Evolutionary conservation across 2,888 invertebrate genomes (phyloP), one percentile per base, ranked within the genome.

Genomic region (Hemithea aestivaria): DNA sequence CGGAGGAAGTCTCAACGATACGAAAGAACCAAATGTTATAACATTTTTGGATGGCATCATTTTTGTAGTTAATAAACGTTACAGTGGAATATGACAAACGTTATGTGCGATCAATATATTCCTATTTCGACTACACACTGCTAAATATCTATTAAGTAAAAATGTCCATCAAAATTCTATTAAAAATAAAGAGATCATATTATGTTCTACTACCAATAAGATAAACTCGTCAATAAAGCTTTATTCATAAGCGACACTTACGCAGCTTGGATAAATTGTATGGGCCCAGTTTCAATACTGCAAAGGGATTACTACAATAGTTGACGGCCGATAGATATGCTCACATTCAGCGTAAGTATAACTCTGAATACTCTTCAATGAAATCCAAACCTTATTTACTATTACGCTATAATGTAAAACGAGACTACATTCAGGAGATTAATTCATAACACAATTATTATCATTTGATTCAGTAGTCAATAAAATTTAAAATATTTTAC

Each of bases 171-270:
- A 82, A 83, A 83, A 81, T 77, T 77, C 69, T 76, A 82, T 79
- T 84, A 83, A 76, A 82, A 83, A 79, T 75, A 83, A 82, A 81
- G 85, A 87, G 85, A 87, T 87, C 85, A 84, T 74, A 64, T 45
- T 70, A 73, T 74, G 73, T 78, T 74, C 75, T 73, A 73, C 69
- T 73, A 82, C 76, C 76, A 82, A 75, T 77, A 81, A 79, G 75
- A 76, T 76, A 80, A 78, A 76, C 68, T 70, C 71, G 79, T 78
- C 77, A 76, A 75, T 82, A 83, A 83, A 85, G 83, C 81, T 81
- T 46, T 63, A 70, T 72, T 70, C 68, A 56, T 66, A 67, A 69
- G 71, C 64, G 64, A 73, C 66, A 70, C 64, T 65, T 65, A 66
- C 73, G 68, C 64, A 61, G 58, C 58, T 52, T 51, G 35, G 26